Conservation (phyloP, 2,113 vertebrate species). For the Megaceryle torquata region DNA sequence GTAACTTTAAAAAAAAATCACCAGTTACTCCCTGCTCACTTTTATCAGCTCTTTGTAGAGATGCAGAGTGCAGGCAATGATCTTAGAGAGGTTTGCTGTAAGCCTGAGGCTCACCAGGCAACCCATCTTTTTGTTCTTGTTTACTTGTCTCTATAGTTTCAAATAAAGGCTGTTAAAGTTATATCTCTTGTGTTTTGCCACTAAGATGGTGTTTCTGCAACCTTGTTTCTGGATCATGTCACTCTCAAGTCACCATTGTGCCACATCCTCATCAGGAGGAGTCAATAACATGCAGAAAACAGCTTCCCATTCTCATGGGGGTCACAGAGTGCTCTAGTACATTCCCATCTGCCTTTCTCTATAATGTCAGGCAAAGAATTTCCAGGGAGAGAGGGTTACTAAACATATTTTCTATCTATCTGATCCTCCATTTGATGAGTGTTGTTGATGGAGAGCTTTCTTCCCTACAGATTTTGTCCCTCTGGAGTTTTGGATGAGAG, state of each 20-base stretch:
- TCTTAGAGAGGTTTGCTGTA: not conserved
- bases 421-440: not conserved
- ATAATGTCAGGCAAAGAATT: not conserved
- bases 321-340: too few relatives aligned
- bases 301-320: not conserved
- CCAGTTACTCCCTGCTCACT: not conserved
- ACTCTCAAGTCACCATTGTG: not conserved
- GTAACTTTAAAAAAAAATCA: not conserved
- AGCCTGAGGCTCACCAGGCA: not conserved
- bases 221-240: not conserved
- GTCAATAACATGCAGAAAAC: not conserved
- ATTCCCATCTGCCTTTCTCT: not conserved
- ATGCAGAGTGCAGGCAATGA: not conserved
- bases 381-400: not conserved
- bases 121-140: fast-evolving
- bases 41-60: not conserved
- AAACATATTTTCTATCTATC: not conserved
- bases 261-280: not conserved
- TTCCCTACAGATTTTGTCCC: not conserved
- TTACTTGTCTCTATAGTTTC: not conserved
- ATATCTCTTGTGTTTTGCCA: not conserved
- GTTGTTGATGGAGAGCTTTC: not conserved
- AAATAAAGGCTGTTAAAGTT: not conserved
- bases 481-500: not conserved
- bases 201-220: not conserved